A percentile compares a stretch with the other conserved stretches of the same genome.
These are phyloP conservation scores for Ditylenchus weischeri DNA, from an alignment of 2,888 invertebrate species.

Conservation along the genomic window DNA sequence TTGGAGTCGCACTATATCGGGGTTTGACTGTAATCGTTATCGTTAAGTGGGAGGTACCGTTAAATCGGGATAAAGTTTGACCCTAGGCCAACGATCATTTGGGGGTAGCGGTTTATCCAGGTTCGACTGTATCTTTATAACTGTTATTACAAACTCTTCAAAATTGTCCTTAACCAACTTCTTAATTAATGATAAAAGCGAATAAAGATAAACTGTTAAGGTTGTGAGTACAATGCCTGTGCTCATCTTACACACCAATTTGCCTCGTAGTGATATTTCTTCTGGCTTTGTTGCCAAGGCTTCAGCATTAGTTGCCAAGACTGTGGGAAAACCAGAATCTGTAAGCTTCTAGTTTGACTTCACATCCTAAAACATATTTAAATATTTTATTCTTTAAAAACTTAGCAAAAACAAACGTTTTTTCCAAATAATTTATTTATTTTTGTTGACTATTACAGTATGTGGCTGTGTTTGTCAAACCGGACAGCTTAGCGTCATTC, in stretches of 20 bases:
- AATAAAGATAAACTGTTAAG: no score
- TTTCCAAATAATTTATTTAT: not conserved
- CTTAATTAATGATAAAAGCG: no score
- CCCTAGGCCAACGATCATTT: no score
- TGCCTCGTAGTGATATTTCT: slow-evolving; percentile 4
- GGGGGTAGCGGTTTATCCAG: no score
- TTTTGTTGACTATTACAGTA: slow-evolving; percentile 33
- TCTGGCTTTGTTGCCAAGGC: slow-evolving; percentile 14
- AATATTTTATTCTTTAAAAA: slow-evolving; percentile 14
- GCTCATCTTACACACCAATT: slow-evolving; percentile 26
- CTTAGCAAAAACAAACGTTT: slow-evolving; percentile 12
- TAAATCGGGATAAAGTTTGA: no score
- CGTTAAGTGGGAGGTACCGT: no score
- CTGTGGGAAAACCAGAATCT: slow-evolving; percentile 42
- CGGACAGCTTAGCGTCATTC: slow-evolving; percentile 36
- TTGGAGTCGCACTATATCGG: no score
- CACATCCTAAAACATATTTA: not conserved
- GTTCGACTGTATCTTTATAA: no score
- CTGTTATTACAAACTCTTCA: no score
- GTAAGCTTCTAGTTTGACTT: slow-evolving; percentile 26
- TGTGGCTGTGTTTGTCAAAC: slow-evolving; percentile 37
- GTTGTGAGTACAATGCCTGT: not conserved
- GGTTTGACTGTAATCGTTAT: no score
- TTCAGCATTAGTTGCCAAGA: slow-evolving; percentile 32
- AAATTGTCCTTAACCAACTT: no score